These are phyloP conservation scores for Pangasius djambal DNA, from an alignment of 2,797 vertebrate species.

Conservation along the genomic window DNA sequence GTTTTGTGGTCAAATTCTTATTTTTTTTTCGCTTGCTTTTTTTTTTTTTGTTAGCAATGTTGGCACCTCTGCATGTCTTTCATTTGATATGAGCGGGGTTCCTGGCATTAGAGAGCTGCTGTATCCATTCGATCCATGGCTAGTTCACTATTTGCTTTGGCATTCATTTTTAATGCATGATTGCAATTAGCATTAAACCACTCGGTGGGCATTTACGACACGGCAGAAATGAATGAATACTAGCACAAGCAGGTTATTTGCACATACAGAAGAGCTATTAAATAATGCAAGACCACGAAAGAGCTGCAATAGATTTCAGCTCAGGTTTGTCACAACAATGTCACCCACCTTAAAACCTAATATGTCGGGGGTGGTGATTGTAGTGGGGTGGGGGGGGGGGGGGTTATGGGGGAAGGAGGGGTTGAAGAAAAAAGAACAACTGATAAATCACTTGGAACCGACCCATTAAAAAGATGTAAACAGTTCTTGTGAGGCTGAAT, in stretches of 20 bases:
- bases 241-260: conserved; percentile 50
- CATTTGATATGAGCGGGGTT: conserved; percentile 4
- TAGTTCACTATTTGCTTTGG: conserved; percentile 54
- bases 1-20: background rate
- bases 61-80: conserved; percentile 25
- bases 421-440: conserved; percentile 35
- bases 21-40: background rate
- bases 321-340: conserved; percentile 48
- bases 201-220: conserved; percentile 42
- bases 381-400: background rate
- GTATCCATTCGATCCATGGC: background rate
- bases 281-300: conserved; percentile 51
- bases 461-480: conserved; percentile 44
- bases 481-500: conserved; percentile 35
- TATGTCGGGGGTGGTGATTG: background rate
- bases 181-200: conserved; percentile 44
- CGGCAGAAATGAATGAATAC: conserved; percentile 45
- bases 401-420: background rate
- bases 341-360: conserved; percentile 46
- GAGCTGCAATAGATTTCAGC: conserved; percentile 39
- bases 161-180: conserved; percentile 51
- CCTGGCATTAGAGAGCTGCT: background rate
- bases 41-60: background rate
- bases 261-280: conserved; percentile 47
- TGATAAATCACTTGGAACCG: conserved; percentile 49